Evolutionary conservation across 2,797 vertebrate genomes (phyloP), one percentile per base, ranked within the genome.

Genomic region (Pogoniulus pusillus): DNA sequence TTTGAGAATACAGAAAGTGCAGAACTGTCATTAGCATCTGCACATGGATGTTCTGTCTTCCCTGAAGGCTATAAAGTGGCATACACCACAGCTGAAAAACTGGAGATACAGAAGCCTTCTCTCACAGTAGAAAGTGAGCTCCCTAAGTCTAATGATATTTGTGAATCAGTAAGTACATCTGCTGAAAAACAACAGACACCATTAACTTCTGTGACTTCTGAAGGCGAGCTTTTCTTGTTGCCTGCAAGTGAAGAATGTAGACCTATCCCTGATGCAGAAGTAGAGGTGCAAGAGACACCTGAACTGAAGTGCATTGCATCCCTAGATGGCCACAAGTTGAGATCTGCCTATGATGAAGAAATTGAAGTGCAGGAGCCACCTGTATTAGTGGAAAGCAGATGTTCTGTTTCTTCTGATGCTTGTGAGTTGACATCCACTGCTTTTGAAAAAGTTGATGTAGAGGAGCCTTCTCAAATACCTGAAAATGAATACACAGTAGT

Each of bases 21-120:
- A 27, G 96, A 96, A 22, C 82, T 94, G 77, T 95, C 94, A 0
- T 64, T 95, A 73, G 93, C 93, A 16, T 88, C 97, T 86, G 93
- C 95, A 63, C 93, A 76, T 75, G 96, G 94, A 43, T 72, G 80
- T 58, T 97, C 96, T 45, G 83, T 91, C 23, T 94, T 95, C 24
- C 91, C 96, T 16, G 97, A 97, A 53, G 93, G 69, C 72, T 85
- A 26, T 37, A 79, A 72, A 69, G 24, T 92, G 32, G 34, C 81
- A 75, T 65, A 93, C 29, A 15, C 34, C 19, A 51, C 77, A 39
- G 14, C 20, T 80, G 95, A 77, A 47, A 82, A 77, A 76, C 14
- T 14, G 9, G 89, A 94, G n/a, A 35, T 39, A 18, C 60, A 82
- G 32, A 93, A 82, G 17, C 30, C 68, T 29, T 7, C 74, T 63